Base-by-base conservation (phyloP, 2,113 vertebrate genomes). In the Caranx ignobilis region DNA sequence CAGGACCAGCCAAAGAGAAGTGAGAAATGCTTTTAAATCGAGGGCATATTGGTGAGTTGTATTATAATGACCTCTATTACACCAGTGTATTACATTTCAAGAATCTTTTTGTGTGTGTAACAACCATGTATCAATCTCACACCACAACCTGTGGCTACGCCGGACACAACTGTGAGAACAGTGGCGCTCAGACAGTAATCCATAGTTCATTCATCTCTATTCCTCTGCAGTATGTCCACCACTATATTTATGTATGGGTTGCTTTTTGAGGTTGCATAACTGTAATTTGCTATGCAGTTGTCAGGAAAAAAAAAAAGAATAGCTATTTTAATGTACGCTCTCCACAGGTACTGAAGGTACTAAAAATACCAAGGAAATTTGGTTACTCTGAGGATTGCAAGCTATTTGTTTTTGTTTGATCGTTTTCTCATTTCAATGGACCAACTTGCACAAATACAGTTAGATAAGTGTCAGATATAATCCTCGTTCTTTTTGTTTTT, bases 201-300 rank as follows among this genome's bases (percentile, higher is more conserved):
- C 66, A 75, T 74, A 84, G 71, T 73, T 72, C 71, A 63, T 62
- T 86, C 74, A 88, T 89, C 87, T 89, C 65, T 70, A 45, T 52
- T 86, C 32, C 57, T 70, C 69, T 56, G 34, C 77, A 75, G 55
- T 82, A 67, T 62, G 73, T 79, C 88, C 84, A 89, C 86, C 78
- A 85, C 90, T 90, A 88, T 90, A 91, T 93, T 89, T 89, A 81
- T 85, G 61, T 83, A 83, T 65, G 64, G 61, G 79, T 87, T 73
- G 60, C 26, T 82, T 74, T 43, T 68, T 63, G 35, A 74, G 59
- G 65, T 74, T 80, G 26, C 32, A 47, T 71, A 72, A 70, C 34
- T 73, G 60, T 59, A 41, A 75, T 82, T 74, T 79, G 0, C 21
- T 41, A 67, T 64, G 55, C 45, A 67, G 54, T 18, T 71, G 59